phyloP scores from a whole-genome alignment of 2,113 vertebrate species.

The Cyprinus carpio region DNA sequence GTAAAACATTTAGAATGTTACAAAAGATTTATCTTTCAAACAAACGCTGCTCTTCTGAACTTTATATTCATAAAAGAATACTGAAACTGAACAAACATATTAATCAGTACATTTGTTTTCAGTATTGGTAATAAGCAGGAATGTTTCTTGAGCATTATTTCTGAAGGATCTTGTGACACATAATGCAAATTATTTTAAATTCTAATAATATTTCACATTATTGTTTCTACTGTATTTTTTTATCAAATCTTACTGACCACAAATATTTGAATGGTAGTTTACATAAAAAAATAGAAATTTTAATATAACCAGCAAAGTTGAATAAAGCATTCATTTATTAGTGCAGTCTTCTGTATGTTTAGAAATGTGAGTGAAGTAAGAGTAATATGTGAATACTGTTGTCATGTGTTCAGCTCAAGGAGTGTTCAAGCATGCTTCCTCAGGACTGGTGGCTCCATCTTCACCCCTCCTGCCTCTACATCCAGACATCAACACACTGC shows the following conservation, averaged over 20 bases:
- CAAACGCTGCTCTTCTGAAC: no score
- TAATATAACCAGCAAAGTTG: no score
- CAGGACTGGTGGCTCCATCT: conserved; percentile 72
- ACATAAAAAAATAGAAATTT: background rate
- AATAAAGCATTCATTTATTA: background rate
- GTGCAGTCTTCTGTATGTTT: background rate
- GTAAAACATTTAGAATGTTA: no score
- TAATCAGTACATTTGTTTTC: no score
- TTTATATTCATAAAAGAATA: no score
- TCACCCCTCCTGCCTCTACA: conserved; percentile 83
- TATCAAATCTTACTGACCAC: background rate
- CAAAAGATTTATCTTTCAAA: no score
- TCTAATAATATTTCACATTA: background rate
- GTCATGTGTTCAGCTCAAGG: conserved; percentile 78
- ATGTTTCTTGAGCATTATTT: no score
- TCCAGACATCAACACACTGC: conserved; percentile 84
- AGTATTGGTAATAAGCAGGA: no score
- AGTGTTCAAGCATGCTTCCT: conserved; percentile 78
- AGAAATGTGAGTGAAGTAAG: background rate
- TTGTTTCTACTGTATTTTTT: background rate
- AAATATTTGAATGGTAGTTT: background rate
- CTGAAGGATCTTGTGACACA: no score
- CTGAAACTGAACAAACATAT: no score
- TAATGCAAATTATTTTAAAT: background rate
- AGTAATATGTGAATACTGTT: background rate